Conservation (phyloP, 2,113 vertebrate species). For the Pteronura brasiliensis region DNA sequence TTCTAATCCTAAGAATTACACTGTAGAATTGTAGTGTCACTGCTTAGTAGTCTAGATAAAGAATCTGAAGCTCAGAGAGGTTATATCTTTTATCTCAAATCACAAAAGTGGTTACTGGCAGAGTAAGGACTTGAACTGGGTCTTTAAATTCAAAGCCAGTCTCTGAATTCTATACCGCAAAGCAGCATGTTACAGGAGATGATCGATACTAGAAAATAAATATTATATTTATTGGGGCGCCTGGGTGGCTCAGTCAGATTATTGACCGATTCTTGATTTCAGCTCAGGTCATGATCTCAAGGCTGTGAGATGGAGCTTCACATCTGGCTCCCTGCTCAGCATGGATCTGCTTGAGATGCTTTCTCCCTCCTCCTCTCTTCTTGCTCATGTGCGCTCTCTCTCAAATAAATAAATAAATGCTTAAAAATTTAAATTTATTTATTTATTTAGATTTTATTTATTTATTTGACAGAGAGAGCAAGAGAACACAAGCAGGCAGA, state of each 20-base stretch:
- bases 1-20: neutral
- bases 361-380: neutral
- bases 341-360: neutral
- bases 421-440: neutral
- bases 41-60: neutral
- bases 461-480: no score
- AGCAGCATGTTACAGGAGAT: neutral
- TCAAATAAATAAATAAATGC: neutral
- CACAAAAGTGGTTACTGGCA: neutral
- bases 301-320: neutral
- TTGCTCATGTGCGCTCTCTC: neutral
- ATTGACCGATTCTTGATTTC: neutral
- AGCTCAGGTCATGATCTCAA: neutral
- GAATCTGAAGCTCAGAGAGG: neutral
- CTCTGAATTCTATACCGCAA: neutral
- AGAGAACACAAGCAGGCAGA: no score
- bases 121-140: neutral
- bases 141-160: neutral
- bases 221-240: neutral
- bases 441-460: no score
- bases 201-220: neutral
- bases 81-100: neutral
- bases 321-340: neutral
- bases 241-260: neutral
- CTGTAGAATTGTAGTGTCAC: neutral